Conservation (phyloP, 1,140 invertebrate genomes). For the Heliconius eleuchia region DNA sequence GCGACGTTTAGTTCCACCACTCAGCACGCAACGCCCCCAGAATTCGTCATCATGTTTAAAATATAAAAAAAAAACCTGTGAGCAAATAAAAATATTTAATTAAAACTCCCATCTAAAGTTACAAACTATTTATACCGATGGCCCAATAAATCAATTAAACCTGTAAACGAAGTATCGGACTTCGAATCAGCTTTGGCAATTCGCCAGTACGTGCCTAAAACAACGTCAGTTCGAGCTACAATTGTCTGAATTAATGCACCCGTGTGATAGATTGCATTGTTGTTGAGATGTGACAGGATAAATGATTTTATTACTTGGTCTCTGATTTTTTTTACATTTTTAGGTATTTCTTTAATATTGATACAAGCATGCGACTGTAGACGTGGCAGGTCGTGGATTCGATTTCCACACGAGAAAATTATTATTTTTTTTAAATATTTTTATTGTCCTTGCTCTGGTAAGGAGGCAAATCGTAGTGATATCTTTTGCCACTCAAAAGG, state of each 20-base stretch:
- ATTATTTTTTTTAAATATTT: too few species aligned
- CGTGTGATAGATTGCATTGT: constrained; percentile 56
- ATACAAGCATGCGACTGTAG: too few species aligned
- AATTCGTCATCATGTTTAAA: too few species aligned
- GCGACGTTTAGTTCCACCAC: too few species aligned
- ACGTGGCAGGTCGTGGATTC: too few species aligned
- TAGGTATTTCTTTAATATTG: too few species aligned
- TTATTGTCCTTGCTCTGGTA: too few species aligned
- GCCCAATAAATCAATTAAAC: constrained; percentile 61
- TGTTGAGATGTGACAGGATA: constrained; percentile 41
- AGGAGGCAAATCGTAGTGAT: too few species aligned
- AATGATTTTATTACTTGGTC: constrained; percentile 41
- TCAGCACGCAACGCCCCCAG: too few species aligned
- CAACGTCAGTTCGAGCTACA: constrained; percentile 53
- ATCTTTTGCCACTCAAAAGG: too few species aligned
- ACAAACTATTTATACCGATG: constrained; percentile 28
- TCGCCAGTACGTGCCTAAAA: constrained; percentile 57
- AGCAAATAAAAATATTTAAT: background rate
- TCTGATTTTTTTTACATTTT: background rate
- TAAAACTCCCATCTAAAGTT: background rate
- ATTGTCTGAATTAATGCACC: constrained; percentile 62
- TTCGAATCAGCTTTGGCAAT: constrained; percentile 44
- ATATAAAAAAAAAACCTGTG: too few species aligned
- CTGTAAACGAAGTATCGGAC: constrained; percentile 50
- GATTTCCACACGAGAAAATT: too few species aligned